Base-by-base conservation (phyloP, 1,140 invertebrate species). In the Pogonognathellus flavescens region DNA sequence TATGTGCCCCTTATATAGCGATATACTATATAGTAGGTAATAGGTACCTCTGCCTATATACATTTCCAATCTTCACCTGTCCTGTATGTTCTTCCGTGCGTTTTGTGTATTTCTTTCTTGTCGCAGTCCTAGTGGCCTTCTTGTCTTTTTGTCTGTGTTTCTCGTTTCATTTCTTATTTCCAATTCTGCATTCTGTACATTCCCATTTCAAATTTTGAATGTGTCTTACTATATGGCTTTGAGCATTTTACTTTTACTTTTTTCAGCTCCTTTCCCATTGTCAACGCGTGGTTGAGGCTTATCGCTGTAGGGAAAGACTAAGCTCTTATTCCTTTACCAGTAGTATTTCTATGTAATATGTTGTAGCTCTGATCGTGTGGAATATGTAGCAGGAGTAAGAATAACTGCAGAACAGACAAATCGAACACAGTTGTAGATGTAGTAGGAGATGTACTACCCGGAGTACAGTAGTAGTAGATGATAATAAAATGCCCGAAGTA, bases 151-250 rank as follows among this genome's bases (percentile, higher is more conserved):
- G n/a, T n/a, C n/a, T n/a, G 11, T 57, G n/a, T n/a, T 4, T n/a
- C 10, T n/a, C 53, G 2, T 31, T 76, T 31, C 31, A 76, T 31
- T n/a, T 76, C 41, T 76, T 76, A 76, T 76, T 76, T 76, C 70
- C 70, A 76, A 76, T 76, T 76, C 70, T 41, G 16, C 14, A 76
- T 49, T 76, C 49, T 25, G 41, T 31, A 16, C 41, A 72, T 72
- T 72, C 66, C n/a, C 66, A 76, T 76, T 76, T 76, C 16, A 49
- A 49, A 66, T 76, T 76, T 76, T 76, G 16, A 76, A 50, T 50
- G 31, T 31, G 70, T 50, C 70, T 31, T 76, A 49, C 31, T 66
- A 6, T 20, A 66, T 66, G 22, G 70, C 70, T 31, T 25, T 50
- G 31, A 76, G 70, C 41, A 50, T 76, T 76, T 76, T 49, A 76